A percentile compares a stretch with the other conserved stretches of the same genome.
These are phyloP conservation scores for Coptotermes formosanus DNA, from an alignment of 1,140 invertebrate genomes.

Conservation along the genomic window DNA sequence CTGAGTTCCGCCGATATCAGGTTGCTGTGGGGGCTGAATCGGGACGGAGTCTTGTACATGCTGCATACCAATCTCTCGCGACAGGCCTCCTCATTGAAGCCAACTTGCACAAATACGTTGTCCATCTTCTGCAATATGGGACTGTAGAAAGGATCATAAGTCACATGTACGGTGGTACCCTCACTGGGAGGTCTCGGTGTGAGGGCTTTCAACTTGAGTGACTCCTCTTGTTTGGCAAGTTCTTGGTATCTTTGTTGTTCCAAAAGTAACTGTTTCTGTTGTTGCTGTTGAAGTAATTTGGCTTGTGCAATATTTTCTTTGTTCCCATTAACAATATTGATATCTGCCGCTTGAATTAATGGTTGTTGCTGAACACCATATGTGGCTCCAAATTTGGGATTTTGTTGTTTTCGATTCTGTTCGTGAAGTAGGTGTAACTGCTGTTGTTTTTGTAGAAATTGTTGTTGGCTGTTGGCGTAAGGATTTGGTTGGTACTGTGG, in stretches of 20 bases:
- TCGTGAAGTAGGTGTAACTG: conserved; percentile 16
- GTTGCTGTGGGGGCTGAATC: conserved; percentile 79
- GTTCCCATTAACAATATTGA: background rate
- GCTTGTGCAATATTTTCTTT: background rate
- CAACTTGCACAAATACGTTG: conserved; percentile 66
- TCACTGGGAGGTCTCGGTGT: conserved; percentile 13
- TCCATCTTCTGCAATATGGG: conserved; percentile 72
- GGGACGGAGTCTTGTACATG: conserved; percentile 75
- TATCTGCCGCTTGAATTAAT: background rate
- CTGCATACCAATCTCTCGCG: conserved; percentile 74
- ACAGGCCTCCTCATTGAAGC: conserved; percentile 65
- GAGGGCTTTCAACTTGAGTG: background rate
- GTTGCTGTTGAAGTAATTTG: background rate
- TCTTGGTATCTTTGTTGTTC: background rate
- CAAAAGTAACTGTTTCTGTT: conserved; percentile 18
- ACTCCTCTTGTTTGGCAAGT: background rate
- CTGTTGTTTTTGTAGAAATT: background rate
- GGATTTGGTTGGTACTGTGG: background rate
- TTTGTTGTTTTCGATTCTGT: background rate
- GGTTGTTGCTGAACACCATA: background rate
- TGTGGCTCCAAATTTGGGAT: background rate
- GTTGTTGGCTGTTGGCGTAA: background rate
- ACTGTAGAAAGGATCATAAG: conserved; percentile 73
- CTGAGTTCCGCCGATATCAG: conserved; percentile 78
- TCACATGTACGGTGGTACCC: conserved; percentile 25